Evolutionary conservation across 2,113 vertebrate genomes (phyloP).

Genomic region (Chunga burmeisteri): DNA sequence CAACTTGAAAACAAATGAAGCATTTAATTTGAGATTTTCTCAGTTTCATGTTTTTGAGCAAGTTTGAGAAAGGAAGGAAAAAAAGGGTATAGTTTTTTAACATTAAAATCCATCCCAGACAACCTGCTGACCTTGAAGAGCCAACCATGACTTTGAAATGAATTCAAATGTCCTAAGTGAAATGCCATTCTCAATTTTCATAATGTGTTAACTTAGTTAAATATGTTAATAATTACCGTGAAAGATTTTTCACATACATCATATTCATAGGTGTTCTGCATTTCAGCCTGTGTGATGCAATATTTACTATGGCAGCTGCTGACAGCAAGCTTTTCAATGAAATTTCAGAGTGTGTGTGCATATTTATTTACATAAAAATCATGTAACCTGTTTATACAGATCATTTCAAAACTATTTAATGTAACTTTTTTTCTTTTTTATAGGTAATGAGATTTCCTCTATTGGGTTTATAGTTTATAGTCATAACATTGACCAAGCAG

Average conservation of each 20-base stretch:
- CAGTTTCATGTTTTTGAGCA: not conserved
- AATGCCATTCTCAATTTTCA: not conserved
- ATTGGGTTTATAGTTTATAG: not conserved
- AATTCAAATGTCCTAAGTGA: not conserved
- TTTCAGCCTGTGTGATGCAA: not conserved
- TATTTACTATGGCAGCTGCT: not conserved
- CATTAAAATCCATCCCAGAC: not conserved
- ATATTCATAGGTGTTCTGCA: not conserved
- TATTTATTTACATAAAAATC: not conserved
- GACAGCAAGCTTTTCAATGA: not conserved
- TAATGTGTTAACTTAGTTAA: not conserved
- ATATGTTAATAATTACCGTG: not conserved
- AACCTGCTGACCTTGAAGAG: constrained; percentile 17
- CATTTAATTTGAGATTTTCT: not conserved
- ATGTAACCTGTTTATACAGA: not conserved
- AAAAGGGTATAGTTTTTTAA: not conserved
- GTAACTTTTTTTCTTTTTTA: not conserved
- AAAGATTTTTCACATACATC: not conserved
- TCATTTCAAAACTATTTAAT: not conserved
- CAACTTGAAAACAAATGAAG: not conserved
- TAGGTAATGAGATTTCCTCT: not conserved
- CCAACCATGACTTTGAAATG: not conserved
- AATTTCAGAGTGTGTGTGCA: not conserved
- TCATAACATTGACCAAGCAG: not conserved
- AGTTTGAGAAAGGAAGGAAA: not conserved